A percentile compares a stretch with the other conserved stretches of the same genome.
Conservation (phyloP, 1,140 invertebrate genomes). For the Aphidius gifuensis region DNA sequence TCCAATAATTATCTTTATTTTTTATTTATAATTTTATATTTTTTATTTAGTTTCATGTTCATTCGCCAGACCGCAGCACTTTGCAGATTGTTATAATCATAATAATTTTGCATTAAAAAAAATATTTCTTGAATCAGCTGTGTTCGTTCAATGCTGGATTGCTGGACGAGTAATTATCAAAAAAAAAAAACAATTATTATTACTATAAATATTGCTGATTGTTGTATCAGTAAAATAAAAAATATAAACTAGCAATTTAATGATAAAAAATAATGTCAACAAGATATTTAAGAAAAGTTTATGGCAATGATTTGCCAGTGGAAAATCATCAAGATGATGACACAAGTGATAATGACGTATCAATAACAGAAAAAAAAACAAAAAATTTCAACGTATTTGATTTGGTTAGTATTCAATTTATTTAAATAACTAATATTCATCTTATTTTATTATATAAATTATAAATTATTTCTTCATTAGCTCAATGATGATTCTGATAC, state of each 20-base stretch:
- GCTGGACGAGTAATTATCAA: too few relatives aligned
- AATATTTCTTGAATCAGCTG: too few relatives aligned
- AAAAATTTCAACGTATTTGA: slow-evolving; percentile 63
- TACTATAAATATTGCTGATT: too few relatives aligned
- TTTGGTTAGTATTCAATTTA: slow-evolving; percentile 46
- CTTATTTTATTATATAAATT: neutral
- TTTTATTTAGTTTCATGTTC: too few relatives aligned
- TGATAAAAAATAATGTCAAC: slow-evolving; percentile 56
- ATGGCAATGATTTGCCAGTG: slow-evolving; percentile 55
- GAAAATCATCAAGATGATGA: slow-evolving; percentile 53
- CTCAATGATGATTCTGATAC: slow-evolving; percentile 65
- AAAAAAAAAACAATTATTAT: neutral
- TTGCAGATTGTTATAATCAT: too few relatives aligned
- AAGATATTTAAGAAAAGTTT: slow-evolving; percentile 62
- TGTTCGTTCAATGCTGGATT: too few relatives aligned
- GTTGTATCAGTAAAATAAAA: too few relatives aligned
- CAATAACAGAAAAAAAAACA: slow-evolving; percentile 47
- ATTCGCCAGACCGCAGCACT: too few relatives aligned
- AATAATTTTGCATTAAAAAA: too few relatives aligned
- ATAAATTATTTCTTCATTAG: slow-evolving; percentile 37
- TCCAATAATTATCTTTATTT: too few relatives aligned
- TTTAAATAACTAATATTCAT: neutral
- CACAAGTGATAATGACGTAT: slow-evolving; percentile 52
- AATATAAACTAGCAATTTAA: too few relatives aligned
- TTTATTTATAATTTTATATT: too few relatives aligned